A percentile compares a stretch with the other conserved stretches of the same genome.
Conservation (phyloP, 2,888 invertebrate species). For the Heteromyza rotundicornis region DNA sequence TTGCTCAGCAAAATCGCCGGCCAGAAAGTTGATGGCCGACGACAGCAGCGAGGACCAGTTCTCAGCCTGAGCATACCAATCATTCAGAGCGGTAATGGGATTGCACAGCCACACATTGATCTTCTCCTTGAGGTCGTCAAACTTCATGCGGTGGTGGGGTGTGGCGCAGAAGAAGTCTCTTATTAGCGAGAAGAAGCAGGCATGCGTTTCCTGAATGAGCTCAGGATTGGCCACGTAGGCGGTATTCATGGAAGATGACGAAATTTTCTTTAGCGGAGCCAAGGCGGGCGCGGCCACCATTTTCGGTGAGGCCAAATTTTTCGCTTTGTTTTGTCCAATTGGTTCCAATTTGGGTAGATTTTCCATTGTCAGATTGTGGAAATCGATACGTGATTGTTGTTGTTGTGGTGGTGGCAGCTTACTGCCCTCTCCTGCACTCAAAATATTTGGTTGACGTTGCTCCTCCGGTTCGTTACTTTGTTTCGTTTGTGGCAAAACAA, state of each 20-base stretch:
- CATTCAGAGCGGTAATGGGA: conserved; percentile 81
- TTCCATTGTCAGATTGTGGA: background rate
- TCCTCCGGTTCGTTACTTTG: conserved; percentile 19
- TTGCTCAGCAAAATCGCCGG: conserved; percentile 80
- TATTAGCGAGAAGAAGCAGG: conserved; percentile 85
- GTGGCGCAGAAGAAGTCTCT: conserved; percentile 87
- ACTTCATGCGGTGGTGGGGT: conserved; percentile 82
- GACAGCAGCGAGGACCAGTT: conserved; percentile 78
- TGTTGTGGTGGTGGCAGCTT: conserved; percentile 26
- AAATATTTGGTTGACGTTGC: conserved; percentile 7
- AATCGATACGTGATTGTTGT: background rate
- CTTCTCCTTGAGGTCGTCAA: conserved; percentile 75
- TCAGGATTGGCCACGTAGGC: conserved; percentile 48
- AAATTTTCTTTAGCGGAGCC: conserved; percentile 19
- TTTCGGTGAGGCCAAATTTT: background rate
- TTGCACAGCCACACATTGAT: conserved; percentile 78
- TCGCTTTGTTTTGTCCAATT: conserved; percentile 21
- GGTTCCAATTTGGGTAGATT: conserved; percentile 47
- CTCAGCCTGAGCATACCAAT: conserved; percentile 76
- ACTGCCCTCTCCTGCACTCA: conserved; percentile 6
- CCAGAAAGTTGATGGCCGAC: conserved; percentile 82
- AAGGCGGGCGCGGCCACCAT: background rate
- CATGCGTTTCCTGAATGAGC: conserved; percentile 81
- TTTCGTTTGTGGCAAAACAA: conserved; percentile 21
- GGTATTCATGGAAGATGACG: conserved; percentile 10